Evolutionary conservation across 2,797 vertebrate genomes (phyloP).

Genomic region (Oreochromis mossambicus): DNA sequence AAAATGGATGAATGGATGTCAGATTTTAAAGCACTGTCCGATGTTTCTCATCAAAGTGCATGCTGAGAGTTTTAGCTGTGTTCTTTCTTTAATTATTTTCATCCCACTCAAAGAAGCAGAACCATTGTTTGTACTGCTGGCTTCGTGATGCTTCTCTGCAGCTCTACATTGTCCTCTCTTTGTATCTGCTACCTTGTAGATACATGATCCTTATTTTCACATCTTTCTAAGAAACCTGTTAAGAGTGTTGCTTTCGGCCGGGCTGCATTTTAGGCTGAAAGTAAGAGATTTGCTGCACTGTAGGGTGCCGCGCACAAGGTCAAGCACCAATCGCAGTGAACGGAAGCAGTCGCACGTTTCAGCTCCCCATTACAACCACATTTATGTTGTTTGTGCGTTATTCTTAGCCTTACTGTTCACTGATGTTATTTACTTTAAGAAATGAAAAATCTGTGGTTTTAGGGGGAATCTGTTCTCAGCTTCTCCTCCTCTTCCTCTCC

Average conservation of each 20-base stretch:
- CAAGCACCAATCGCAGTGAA: not conserved
- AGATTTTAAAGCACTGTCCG: not conserved
- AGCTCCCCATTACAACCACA: not conserved
- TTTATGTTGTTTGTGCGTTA: not conserved
- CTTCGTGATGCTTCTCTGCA: not conserved
- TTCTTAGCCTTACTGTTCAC: not conserved
- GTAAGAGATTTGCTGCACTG: not conserved
- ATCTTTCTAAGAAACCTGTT: not conserved
- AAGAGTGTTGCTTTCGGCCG: not conserved
- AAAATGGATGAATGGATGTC: not conserved
- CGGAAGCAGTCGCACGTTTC: not conserved
- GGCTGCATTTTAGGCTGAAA: not conserved
- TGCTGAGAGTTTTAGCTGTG: not conserved
- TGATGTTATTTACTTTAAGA: not conserved
- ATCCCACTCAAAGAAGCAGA: not conserved
- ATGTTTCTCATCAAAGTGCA: not conserved
- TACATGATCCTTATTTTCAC: not conserved
- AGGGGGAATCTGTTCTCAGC: not conserved
- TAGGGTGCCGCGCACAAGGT: not conserved
- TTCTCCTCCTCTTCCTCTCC: slow-evolving; percentile 19
- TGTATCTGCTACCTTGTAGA: not conserved
- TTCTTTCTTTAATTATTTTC: not conserved
- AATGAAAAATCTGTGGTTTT: not conserved
- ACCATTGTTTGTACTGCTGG: not conserved
- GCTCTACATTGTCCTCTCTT: not conserved